These are phyloP conservation scores for Phalloptychus januarius DNA, from an alignment of 2,797 vertebrate species.

Conservation along the genomic window DNA sequence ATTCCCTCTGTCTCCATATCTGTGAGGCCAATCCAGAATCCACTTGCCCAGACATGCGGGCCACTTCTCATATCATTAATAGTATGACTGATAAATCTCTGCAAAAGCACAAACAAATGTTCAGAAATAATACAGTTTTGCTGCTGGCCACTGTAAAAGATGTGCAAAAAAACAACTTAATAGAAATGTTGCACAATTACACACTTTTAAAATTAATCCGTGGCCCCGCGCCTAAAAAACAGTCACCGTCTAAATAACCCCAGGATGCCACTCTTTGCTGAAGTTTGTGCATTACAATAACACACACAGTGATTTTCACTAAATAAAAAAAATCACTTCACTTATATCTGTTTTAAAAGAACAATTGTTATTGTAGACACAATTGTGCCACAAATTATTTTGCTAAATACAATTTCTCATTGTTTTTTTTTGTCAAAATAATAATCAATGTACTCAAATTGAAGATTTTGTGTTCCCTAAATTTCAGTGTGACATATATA, in stretches of 20 bases:
- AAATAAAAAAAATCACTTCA: not conserved
- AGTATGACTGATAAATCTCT: slow-evolving; percentile 36
- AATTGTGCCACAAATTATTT: not conserved
- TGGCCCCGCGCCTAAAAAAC: not conserved
- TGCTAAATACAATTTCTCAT: not conserved
- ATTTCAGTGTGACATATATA: not conserved
- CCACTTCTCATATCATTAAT: not conserved
- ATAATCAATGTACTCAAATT: not conserved
- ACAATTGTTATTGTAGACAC: not conserved
- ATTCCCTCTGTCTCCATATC: slow-evolving; percentile 30
- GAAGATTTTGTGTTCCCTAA: not conserved
- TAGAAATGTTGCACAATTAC: not conserved
- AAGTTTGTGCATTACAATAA: not conserved
- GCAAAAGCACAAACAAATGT: not conserved
- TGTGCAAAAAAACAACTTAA: not conserved
- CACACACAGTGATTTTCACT: not conserved
- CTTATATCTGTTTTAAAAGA: not conserved
- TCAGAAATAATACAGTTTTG: not conserved
- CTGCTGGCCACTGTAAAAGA: not conserved
- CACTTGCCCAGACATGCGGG: accelerated
- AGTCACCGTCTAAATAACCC: too few relatives aligned
- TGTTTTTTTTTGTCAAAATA: not conserved
- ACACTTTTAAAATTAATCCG: not conserved
- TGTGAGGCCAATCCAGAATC: slow-evolving; percentile 58
- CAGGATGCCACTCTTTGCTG: not conserved